A percentile compares a stretch with the other conserved stretches of the same genome.
These are phyloP conservation scores for Neotoxoptera formosana DNA, from an alignment of 1,140 invertebrate species.

Conservation along the genomic window DNA sequence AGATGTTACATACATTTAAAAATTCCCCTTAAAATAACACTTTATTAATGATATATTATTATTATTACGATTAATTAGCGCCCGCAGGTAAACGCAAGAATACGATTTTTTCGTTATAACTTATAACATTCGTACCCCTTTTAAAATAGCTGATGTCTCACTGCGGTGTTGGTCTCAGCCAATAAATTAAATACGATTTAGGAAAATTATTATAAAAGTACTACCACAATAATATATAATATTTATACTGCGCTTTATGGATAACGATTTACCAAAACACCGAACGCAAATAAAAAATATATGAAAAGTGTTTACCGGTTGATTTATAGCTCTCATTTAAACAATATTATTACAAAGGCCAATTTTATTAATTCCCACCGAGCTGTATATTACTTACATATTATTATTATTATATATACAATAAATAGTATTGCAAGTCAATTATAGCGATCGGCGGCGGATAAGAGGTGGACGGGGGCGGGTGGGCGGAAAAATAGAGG, in stretches of 20 bases:
- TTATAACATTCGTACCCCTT: not conserved
- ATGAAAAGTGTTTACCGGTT: not conserved
- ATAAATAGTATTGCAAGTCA: not conserved
- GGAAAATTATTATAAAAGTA: not conserved
- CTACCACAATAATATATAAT: not conserved
- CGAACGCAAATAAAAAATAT: not conserved
- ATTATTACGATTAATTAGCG: not conserved
- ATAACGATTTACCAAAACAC: not conserved
- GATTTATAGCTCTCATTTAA: not conserved
- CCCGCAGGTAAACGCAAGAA: not conserved
- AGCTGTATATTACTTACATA: not conserved
- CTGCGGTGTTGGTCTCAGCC: not conserved
- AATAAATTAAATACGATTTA: not conserved
- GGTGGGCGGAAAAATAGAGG: not conserved
- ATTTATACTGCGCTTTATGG: not conserved
- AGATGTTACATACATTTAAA: not conserved
- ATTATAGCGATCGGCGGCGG: not conserved
- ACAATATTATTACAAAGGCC: not conserved
- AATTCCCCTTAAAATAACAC: too few relatives aligned
- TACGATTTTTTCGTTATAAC: not conserved
- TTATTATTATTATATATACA: too few relatives aligned
- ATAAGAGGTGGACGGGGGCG: not conserved
- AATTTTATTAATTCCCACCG: not conserved
- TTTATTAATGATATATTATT: too few relatives aligned
- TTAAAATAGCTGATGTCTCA: not conserved